Evolutionary conservation across 2,888 invertebrate genomes (phyloP), one percentile per base, ranked within the genome.

Genomic region (Tribolium freemani): DNA sequence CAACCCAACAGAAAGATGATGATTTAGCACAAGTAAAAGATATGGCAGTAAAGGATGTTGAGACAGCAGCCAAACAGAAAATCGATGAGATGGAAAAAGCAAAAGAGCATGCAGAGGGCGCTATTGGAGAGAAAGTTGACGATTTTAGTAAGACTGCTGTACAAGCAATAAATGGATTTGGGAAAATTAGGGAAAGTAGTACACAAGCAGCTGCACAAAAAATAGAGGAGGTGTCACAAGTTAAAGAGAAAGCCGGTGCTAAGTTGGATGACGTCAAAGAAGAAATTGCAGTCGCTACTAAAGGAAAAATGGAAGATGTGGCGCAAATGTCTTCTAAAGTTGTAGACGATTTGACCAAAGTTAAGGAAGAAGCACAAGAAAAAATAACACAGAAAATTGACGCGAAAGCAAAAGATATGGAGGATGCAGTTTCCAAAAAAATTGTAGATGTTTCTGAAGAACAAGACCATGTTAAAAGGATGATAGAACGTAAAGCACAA

Each of bases 11-110:
- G 2, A 53, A 53, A 20, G 21, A 0, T 53, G 53, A 53, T 21
- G 21, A 53, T 10, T 30, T 31, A 30, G n/a, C 1, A 26, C 3
- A 26, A 5, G 26, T 26, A 3, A 26, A 26, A 26, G 5, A 26
- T 21, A 53, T 26, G 9, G 9, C 10, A 10, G 38, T 16, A 31
- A 13, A 67, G 1, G 51, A 71, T 30, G 46, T 53, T 48, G 44
- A 31, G 51, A 45, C 1, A 10, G 11, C 38, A 10, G 13, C 58
- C 6, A 16, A 64, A n/a, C 1, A 77, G 31, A 53, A 48, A 48
- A 44, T 64, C 21, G 51, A 61, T 54, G 63, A 64, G 5, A 50
- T 51, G 4, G 69, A 10, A 3, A 56, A 69, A 11, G 9, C 46
- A 30, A 20, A 63, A 26, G 66, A 11, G 2, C 56, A 31, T 11